phyloP scores from a whole-genome alignment of 2,797 vertebrate species.

The Esox lucius region DNA sequence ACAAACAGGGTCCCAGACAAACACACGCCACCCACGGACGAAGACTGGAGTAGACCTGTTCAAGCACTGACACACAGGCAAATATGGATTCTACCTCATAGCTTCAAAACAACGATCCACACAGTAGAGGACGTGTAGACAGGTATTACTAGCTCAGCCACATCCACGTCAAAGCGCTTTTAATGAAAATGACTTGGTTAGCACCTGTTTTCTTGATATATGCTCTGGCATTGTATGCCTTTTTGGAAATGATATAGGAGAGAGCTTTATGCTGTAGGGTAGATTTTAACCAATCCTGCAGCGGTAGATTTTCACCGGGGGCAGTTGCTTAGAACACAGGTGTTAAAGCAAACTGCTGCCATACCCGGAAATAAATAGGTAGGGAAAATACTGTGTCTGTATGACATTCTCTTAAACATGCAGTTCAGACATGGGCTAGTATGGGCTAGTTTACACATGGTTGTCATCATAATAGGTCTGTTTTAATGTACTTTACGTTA shows the following conservation, averaged over 20 bases:
- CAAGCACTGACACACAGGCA: conserved; percentile 49
- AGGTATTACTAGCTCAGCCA: neutral
- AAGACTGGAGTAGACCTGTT: conserved; percentile 51
- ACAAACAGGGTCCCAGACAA: conserved; percentile 71
- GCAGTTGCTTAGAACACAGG: neutral
- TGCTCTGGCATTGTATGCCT: too few species aligned
- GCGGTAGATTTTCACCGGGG: too few species aligned
- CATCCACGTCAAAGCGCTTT: conserved; percentile 5
- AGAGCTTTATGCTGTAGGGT: too few species aligned
- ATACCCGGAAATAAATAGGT: conserved; percentile 45
- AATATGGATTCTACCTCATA: conserved; percentile 14
- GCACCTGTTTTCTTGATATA: conserved; percentile 4
- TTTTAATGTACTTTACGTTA: conserved; percentile 18
- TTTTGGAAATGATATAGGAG: too few species aligned
- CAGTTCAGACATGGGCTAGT: conserved; percentile 28
- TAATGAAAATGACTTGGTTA: conserved; percentile 36
- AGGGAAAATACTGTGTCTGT: conserved; percentile 43
- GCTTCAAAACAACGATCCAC: neutral
- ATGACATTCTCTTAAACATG: conserved; percentile 2
- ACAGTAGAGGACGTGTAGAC: neutral
- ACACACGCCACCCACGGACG: conserved; percentile 37
- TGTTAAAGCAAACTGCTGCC: conserved; percentile 57
- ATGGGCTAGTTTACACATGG: conserved; percentile 36
- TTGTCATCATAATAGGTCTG: conserved; percentile 27
- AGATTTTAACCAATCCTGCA: too few species aligned